These are phyloP conservation scores for Tyrophagus putrescentiae DNA, from an alignment of 1,140 invertebrate species.

Conservation along the genomic window DNA sequence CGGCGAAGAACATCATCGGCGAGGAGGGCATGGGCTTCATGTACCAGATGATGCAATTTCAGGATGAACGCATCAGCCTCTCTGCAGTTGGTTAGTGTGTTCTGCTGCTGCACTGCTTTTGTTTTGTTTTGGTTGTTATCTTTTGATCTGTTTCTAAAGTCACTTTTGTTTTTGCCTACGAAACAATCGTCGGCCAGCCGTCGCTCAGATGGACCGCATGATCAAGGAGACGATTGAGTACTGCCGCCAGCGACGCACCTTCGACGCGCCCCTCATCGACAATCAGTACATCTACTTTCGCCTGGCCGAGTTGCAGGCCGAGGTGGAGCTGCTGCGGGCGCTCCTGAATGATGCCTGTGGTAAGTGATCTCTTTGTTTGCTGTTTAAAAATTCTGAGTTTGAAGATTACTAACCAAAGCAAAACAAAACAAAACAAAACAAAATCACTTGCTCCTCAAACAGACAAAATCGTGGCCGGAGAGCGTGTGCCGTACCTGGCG, in stretches of 20 bases:
- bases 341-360: slow-evolving; percentile 38
- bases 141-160: no score
- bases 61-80: slow-evolving; percentile 43
- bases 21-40: slow-evolving; percentile 44
- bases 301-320: slow-evolving; percentile 43
- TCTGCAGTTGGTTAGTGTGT: slow-evolving; percentile 33
- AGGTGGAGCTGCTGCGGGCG: slow-evolving; percentile 40
- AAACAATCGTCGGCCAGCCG: no score
- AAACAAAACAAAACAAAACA: no score
- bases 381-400: slow-evolving; percentile 14
- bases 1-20: slow-evolving; percentile 42
- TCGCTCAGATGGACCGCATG: slow-evolving; percentile 34
- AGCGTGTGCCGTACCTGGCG: slow-evolving; percentile 42
- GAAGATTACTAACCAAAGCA: neutral
- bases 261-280: slow-evolving; percentile 39
- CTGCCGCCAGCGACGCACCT: slow-evolving; percentile 37
- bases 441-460: neutral
- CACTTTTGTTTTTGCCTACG: no score
- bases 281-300: slow-evolving; percentile 42
- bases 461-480: slow-evolving; percentile 32
- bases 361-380: neutral
- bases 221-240: slow-evolving; percentile 41
- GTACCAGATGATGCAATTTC: slow-evolving; percentile 49
- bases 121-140: neutral
- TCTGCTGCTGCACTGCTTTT: neutral